Base-by-base conservation (phyloP, 1,140 invertebrate genomes). In the Apis laboriosa region DNA sequence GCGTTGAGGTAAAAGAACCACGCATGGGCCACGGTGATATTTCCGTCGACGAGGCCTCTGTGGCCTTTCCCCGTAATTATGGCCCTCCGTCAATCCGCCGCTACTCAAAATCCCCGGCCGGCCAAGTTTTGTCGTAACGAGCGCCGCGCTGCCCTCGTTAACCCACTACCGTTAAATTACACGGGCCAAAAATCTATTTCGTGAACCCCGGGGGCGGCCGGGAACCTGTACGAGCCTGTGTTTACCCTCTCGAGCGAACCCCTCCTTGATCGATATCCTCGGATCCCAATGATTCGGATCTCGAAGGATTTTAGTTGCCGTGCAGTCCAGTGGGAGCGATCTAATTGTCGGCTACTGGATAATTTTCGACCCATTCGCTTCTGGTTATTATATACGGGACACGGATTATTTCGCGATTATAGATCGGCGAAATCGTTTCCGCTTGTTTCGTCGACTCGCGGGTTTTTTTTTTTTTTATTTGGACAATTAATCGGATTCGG, bases 21-120 rank as follows among this genome's bases (percentile, higher is more conserved):
- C 34, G 91, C 89, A 86, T 80, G 81, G 81, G 83, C 84, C 87
- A 86, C 86, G 90, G 89, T 90, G 92, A 94, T 94, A 94, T 93
- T 94, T 93, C 92, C 93, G 93, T 94, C 93, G 92, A 93, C 92
- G 90, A 90, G 34, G 90, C 84, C 85, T 89, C 90, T 80, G 80
- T 89, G 85, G 88, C 92, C 90, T 91, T 90, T 92, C 90, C 88
- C 89, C 90, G 89, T 91, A 90, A 88, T 88, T 88, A 89, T 88
- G 90, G 85, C 89, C 89, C 91, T 90, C 90, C 92, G 91, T 92
- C 91, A 92, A 92, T 92, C 90, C 90, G 90, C 85, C 80, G 87
- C 80, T 77, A 84, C 82, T 89, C 88, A 78, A 88, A 88, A 88
- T 79, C 64, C n/a, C 53, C 67, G 43, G 43, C 71, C 21, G 58